Evolutionary conservation across 2,888 invertebrate genomes (phyloP).

Genomic region (Dolomedes plantarius): DNA sequence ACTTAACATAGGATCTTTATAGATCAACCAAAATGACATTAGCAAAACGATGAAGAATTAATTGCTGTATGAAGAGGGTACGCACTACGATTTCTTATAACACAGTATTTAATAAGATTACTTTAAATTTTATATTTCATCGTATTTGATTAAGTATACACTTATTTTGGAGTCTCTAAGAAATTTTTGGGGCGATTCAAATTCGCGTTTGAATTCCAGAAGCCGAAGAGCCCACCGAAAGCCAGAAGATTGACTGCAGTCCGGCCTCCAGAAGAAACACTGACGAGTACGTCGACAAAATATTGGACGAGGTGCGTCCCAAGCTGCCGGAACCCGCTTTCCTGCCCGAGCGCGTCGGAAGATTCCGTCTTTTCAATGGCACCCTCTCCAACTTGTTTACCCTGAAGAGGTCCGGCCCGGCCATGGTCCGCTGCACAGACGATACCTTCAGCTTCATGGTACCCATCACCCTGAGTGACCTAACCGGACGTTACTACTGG

Average conservation of each 20-base stretch:
- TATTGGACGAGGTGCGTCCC: slow-evolving; percentile 42
- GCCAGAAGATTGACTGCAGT: slow-evolving; percentile 17
- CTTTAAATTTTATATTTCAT: too few relatives aligned
- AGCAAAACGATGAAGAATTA: too few relatives aligned
- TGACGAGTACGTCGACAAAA: slow-evolving; percentile 53
- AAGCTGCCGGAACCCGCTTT: slow-evolving; percentile 47
- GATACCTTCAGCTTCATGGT: slow-evolving; percentile 42
- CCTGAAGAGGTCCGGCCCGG: slow-evolving; percentile 27
- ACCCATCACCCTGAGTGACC: slow-evolving; percentile 35
- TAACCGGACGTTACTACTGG: slow-evolving; percentile 53
- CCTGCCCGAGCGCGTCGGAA: slow-evolving; percentile 46
- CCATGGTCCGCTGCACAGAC: slow-evolving; percentile 52
- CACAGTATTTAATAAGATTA: too few relatives aligned
- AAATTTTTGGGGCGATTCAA: too few relatives aligned
- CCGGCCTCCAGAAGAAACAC: slow-evolving; percentile 34
- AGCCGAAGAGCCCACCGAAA: background rate
- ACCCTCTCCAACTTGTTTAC: slow-evolving; percentile 32
- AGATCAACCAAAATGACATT: too few relatives aligned
- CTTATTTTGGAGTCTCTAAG: too few relatives aligned
- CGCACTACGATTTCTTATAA: too few relatives aligned
- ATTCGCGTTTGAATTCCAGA: too few relatives aligned
- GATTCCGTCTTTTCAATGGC: slow-evolving; percentile 56
- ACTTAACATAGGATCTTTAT: too few relatives aligned
- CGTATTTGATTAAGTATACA: too few relatives aligned
- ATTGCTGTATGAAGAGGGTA: too few relatives aligned